These are phyloP conservation scores for Ceratosolen fusciceps DNA, from an alignment of 1,140 invertebrate species.

Conservation along the genomic window DNA sequence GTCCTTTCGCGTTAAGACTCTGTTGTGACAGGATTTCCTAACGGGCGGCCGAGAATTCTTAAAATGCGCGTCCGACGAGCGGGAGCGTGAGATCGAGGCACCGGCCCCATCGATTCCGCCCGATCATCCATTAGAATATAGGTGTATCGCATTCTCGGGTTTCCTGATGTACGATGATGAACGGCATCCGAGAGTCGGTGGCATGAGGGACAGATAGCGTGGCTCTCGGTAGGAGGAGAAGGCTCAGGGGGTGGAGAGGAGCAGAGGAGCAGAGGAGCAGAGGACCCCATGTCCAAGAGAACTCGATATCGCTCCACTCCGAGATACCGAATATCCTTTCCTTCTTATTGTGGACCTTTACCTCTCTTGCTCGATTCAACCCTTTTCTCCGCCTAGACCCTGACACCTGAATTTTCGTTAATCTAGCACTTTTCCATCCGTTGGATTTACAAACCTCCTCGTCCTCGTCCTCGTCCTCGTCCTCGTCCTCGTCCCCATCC, in stretches of 20 bases:
- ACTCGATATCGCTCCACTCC: conserved; percentile 14
- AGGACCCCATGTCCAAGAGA: not conserved
- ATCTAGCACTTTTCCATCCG: not conserved
- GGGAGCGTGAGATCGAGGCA: conserved; percentile 56
- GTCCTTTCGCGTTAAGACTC: conserved; percentile 55
- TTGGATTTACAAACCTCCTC: not conserved
- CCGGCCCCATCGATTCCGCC: conserved; percentile 49
- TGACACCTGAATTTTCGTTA: not conserved
- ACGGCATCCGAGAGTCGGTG: too few species aligned
- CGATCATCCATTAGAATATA: conserved; percentile 40
- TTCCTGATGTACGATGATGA: conserved; percentile 16
- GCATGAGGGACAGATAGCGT: too few species aligned
- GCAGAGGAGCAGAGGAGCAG: not conserved
- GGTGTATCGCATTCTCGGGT: conserved; percentile 24
- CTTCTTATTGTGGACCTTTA: not conserved
- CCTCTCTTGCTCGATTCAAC: not conserved
- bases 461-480: not conserved
- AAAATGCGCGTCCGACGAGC: conserved; percentile 44
- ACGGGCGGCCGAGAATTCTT: conserved; percentile 53
- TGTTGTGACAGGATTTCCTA: conserved; percentile 61
- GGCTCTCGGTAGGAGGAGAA: too few species aligned
- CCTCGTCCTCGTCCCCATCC: too few species aligned
- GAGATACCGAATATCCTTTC: not conserved
- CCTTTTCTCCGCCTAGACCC: not conserved
- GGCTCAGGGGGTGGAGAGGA: too few species aligned